phyloP scores from a whole-genome alignment of 2,888 invertebrate species.

The Spisula solida region DNA sequence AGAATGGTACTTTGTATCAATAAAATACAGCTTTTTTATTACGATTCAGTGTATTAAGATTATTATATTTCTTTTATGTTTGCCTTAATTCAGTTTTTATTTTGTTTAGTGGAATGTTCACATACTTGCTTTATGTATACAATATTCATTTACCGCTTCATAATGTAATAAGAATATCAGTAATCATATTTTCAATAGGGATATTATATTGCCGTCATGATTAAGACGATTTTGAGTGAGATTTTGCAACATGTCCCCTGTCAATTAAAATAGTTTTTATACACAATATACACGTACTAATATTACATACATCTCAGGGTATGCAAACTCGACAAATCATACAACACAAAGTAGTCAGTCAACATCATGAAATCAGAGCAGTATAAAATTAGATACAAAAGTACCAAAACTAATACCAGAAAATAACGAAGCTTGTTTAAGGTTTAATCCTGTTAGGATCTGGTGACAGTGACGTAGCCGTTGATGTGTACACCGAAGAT shows the following conservation, averaged over 20 bases:
- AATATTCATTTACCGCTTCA: neutral
- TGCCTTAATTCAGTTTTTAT: neutral
- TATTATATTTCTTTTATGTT: constrained; percentile 23
- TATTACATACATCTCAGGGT: too few species aligned
- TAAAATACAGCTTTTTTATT: neutral
- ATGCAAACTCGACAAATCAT: too few species aligned
- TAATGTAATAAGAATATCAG: neutral
- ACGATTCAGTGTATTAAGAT: neutral
- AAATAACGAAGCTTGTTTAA: too few species aligned
- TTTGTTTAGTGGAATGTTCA: neutral
- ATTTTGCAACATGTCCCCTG: neutral
- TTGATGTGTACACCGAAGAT: too few species aligned
- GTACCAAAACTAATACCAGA: too few species aligned
- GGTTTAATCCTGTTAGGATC: too few species aligned
- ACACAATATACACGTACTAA: too few species aligned
- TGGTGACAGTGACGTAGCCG: too few species aligned
- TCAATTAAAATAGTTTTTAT: neutral
- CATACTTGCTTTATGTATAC: neutral
- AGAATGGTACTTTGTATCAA: constrained; percentile 25
- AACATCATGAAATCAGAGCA: too few species aligned
- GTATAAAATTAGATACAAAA: too few species aligned
- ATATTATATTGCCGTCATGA: neutral
- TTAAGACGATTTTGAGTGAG: neutral
- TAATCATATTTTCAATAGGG: constrained; percentile 1
- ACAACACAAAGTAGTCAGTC: too few species aligned